phyloP scores from a whole-genome alignment of 2,113 vertebrate genomes.

The Pandion haliaetus region DNA sequence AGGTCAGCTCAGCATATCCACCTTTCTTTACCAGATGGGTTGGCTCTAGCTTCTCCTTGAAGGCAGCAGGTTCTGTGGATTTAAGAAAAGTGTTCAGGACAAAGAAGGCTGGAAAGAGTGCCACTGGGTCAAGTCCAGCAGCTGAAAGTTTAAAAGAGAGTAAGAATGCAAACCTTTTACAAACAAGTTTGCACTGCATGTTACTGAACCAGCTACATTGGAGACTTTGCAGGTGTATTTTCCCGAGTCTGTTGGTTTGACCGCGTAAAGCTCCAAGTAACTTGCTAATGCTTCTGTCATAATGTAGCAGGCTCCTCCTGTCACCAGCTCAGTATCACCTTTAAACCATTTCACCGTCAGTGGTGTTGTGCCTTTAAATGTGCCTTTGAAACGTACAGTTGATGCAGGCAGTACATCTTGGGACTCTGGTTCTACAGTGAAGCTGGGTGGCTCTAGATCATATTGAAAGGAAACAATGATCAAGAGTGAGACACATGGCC shows the following conservation, averaged over 20 bases:
- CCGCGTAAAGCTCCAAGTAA: conserved; percentile 88
- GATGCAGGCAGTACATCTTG: conserved; percentile 88
- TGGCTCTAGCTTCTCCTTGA: conserved; percentile 86
- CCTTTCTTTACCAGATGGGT: conserved; percentile 84
- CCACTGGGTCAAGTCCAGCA: not conserved
- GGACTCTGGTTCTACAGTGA: conserved; percentile 82
- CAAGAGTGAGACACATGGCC: conserved; percentile 20
- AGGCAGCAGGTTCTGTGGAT: conserved; percentile 89
- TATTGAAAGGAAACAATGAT: conserved; percentile 66
- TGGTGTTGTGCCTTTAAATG: conserved; percentile 89
- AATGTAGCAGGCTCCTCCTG: conserved; percentile 89
- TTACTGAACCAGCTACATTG: conserved; percentile 89
- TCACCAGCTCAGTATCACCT: conserved; percentile 86
- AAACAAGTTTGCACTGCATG: conserved; percentile 87
- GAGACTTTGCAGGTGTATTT: conserved; percentile 90
- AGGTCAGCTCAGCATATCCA: conserved; percentile 79
- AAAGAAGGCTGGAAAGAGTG: conserved; percentile 13
- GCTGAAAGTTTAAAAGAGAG: conserved; percentile 16
- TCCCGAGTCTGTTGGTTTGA: conserved; percentile 87
- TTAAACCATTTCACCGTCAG: conserved; percentile 90
- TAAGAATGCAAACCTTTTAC: conserved; percentile 89
- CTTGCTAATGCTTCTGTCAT: conserved; percentile 89
- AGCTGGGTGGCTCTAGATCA: conserved; percentile 89
- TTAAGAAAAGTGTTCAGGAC: conserved; percentile 65
- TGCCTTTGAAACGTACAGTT: conserved; percentile 82